Evolutionary conservation across 2,888 invertebrate species (phyloP), one percentile per base, ranked within the genome.

Genomic region (Arrhopalites spinosus): DNA sequence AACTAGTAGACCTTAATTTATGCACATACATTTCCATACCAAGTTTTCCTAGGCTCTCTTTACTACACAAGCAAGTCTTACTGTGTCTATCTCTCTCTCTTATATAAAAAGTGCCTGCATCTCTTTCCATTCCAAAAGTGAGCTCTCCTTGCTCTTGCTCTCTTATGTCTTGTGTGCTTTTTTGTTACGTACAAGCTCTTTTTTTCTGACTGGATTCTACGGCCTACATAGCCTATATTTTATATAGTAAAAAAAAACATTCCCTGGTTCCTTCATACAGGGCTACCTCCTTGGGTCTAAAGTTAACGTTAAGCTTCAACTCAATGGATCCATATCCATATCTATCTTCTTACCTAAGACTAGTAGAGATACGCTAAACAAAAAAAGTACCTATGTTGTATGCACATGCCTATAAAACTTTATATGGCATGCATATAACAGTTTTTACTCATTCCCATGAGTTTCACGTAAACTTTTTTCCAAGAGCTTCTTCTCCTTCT

Each of bases 1-100:
- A 61, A 64, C 50, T 73, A 74, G 69, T 61, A 69, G 59, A 69
- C 80, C 79, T 76, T 81, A 81, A 81, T 81, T 81, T 81, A 81
- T 81, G 81, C 80, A 81, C 81, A 81, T 81, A 81, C 78, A 81
- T 81, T 81, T 81, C 80, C 80, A 81, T 81, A 67, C 56, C 43
- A 47, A 73, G 63, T 64, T 50, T 29, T 64, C 50, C 27, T 64
- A 64, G 30, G 53, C 67, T 45, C 67, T 13, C 23, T n/a, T n/a
- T n/a, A 25, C 59, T 23, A 20, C 23, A 53, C 53, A 25, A 13
- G 23, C 59, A 25, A 23, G 59, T 8, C 59, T 59, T 59, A 23
- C n/a, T n/a, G n/a, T n/a, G n/a, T n/a, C n/a, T n/a, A n/a, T n/a
- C n/a, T n/a, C n/a, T n/a, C n/a, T n/a, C n/a, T n/a, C n/a, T n/a